Base-by-base conservation (phyloP, 2,888 invertebrate genomes). In the Sesamia inferens region DNA sequence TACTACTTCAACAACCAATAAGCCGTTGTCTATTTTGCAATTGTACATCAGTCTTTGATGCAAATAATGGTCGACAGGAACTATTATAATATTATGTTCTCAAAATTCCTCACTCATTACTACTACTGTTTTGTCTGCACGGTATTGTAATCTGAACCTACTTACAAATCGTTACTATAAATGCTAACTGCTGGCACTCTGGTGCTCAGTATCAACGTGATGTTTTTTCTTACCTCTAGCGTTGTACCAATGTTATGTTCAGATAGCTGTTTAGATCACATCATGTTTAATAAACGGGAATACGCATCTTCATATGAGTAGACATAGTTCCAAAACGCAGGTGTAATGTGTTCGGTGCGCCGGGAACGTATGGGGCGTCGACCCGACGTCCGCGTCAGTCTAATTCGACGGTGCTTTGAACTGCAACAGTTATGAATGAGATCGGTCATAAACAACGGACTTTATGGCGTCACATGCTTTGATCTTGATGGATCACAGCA, bases 401-500 rank as follows among this genome's bases (percentile, higher is more conserved):
- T 81, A 66, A 78, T 74, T 75, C 78, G 51, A 75, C 57, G 67
- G 67, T 61, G 66, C 79, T 80, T 73, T 82, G 80, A 75, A 66
- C 77, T 82, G 76, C 81, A 74, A 67, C 74, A 51, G 82, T 75
- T 79, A 68, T 75, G 78, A 71, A 76, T 71, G 84, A 74, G 59
- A 64, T n/a, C 67, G 71, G 31, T 58, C 76, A 73, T 86, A 85
- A 86, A 85, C 78, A 77, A 71, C 47, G 42, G 8, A 58, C 67
- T 77, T 78, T 77, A 81, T 86, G 80, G 82, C 79, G 64, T 71
- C 78, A 86, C 61, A 44, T 61, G 71, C 75, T 85, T 85, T 85
- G 83, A 86, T 86, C 85, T 79, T 59, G 75, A 78, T 62, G 72
- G 70, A 75, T 74, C 57, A 59, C 74, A 1, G n/a, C 6, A 13